Evolutionary conservation across 2,797 vertebrate genomes (phyloP).

Genomic region (Alexandromys oeconomus): DNA sequence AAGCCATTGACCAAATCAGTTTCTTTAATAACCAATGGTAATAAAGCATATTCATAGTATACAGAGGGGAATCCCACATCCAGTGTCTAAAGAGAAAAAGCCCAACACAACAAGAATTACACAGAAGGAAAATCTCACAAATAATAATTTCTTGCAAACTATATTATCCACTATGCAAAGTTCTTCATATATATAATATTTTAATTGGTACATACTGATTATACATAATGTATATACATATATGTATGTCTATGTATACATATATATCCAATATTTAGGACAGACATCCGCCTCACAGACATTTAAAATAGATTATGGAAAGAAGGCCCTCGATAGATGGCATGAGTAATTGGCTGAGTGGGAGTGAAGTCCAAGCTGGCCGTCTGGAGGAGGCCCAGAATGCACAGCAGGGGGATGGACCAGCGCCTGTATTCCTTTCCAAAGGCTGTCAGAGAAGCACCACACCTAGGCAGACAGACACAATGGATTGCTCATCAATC

Average conservation of each 20-base stretch:
- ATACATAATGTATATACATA: not conserved
- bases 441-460: not conserved
- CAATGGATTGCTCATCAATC: not conserved
- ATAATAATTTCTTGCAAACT: not conserved
- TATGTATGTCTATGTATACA: too few species aligned
- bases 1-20: too few species aligned
- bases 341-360: not conserved
- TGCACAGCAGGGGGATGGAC: not conserved
- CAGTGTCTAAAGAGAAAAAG: not conserved
- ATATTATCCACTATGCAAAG: not conserved
- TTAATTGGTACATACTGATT: not conserved
- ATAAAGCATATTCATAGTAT: too few species aligned
- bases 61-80: too few species aligned
- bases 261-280: not conserved
- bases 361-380: not conserved
- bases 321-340: not conserved
- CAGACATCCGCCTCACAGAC: not conserved
- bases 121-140: not conserved
- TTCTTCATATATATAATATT: not conserved
- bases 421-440: not conserved
- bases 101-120: not conserved
- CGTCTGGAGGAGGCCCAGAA: not conserved
- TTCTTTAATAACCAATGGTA: too few species aligned
- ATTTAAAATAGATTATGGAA: not conserved
- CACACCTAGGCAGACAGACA: not conserved